Evolutionary conservation across 2,888 invertebrate species (phyloP).

Genomic region (Euzetes globulus): DNA sequence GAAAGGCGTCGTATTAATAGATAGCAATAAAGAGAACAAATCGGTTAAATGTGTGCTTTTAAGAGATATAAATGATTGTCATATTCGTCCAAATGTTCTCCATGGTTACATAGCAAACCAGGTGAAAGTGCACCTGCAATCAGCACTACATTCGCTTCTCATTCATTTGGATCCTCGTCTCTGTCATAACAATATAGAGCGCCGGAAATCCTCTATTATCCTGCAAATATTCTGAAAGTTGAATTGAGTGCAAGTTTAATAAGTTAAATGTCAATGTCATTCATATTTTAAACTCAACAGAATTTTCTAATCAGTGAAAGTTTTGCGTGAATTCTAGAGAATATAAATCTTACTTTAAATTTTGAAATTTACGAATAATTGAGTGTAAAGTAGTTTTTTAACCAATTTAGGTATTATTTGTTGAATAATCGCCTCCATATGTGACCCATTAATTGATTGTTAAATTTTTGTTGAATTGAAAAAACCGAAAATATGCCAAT

Average conservation of each 20-base stretch:
- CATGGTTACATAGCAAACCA: constrained; percentile 20
- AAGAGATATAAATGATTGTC: not conserved
- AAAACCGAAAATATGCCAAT: not conserved
- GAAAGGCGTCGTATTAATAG: constrained; percentile 11
- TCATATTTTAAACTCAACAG: not conserved
- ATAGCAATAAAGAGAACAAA: not conserved
- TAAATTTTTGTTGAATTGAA: not conserved
- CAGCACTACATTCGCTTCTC: not conserved
- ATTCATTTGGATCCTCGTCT: constrained; percentile 5
- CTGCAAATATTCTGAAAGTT: not conserved
- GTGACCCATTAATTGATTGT: constrained; percentile 8
- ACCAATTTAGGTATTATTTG: not conserved
- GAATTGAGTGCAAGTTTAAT: constrained; percentile 5
- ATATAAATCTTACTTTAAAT: no score
- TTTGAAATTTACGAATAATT: no score
- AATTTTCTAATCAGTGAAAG: not conserved
- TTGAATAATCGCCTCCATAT: not conserved
- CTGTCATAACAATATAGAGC: not conserved
- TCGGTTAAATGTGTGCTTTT: not conserved
- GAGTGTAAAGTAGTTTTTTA: no score
- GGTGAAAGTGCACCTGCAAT: constrained; percentile 28
- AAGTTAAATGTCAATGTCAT: constrained; percentile 20
- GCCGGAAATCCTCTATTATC: constrained; percentile 3
- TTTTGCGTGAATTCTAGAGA: not conserved
- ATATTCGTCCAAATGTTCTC: not conserved